Evolutionary conservation across 1,140 invertebrate genomes (phyloP), one percentile per base, ranked within the genome.

Genomic region (Drosophila punjabiensis): DNA sequence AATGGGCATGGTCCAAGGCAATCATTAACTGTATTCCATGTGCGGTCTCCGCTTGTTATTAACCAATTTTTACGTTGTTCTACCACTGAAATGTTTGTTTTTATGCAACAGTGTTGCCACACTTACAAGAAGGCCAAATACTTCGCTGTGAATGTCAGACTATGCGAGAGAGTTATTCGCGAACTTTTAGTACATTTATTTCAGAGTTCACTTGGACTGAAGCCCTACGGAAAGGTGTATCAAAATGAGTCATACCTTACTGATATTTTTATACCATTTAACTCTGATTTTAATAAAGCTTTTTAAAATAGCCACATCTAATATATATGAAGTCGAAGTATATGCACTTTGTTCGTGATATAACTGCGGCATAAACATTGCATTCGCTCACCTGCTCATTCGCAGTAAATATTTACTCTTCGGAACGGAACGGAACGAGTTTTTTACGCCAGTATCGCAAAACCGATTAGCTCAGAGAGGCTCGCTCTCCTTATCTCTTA

Each of bases 401-500:
- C 67, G 78, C 79, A 74, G 68, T 77, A 70, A 80, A 86, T 78
- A 81, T 78, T 81, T 82, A 82, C 82, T 53, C 48, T 37, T 65
- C 28, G 37, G 41, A 48, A 33, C 7, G 37, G 41, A 48, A 33
- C 7, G 10, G 35, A 81, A 86, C 82, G 41, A 48, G 74, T 73
- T 80, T 77, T 45, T 20, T 60, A 59, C 13, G 33, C 39, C 37
- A 11, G 56, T 39, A 35, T 37, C 39, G 37, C 30, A 68, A 45
- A 5, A 2, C 43, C 41, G 41, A 74, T 67, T 56, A 52, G 37
- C 52, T 32, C 60, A 60, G 58, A 58, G 48, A 76, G 82, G 82
- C 83, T 71, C 81, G 82, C 50, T 41, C 68, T 39, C 65, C 85
- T 84, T 89, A 87, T 87, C 85, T 73, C 80, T 84, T 87, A 86